Conservation (phyloP, 2,888 invertebrate species). For the Polymixis flavicincta region DNA sequence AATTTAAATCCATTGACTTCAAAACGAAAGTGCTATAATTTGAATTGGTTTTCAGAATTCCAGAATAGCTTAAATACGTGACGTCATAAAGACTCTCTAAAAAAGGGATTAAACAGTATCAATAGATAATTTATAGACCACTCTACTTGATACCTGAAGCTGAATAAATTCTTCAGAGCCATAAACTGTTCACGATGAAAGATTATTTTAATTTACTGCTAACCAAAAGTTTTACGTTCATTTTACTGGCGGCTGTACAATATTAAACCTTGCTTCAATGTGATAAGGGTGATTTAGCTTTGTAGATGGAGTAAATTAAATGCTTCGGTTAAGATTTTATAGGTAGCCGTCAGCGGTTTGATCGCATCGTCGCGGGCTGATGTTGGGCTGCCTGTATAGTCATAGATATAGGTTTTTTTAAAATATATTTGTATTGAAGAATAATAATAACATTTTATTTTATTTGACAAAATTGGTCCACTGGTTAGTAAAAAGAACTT, state of each 20-base stretch:
- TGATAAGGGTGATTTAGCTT: not conserved
- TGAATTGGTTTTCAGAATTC: too few species aligned
- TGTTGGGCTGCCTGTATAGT: constrained; percentile 10
- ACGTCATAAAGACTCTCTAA: constrained; percentile 31
- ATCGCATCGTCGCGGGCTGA: constrained; percentile 24
- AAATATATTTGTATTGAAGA: not conserved
- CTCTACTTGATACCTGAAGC: constrained; percentile 60
- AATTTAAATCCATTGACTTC: too few species aligned
- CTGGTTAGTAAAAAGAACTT: too few species aligned
- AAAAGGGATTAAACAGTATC: constrained; percentile 59
- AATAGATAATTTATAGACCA: constrained; percentile 66
- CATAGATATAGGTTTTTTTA: not conserved
- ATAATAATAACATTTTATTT: too few species aligned
- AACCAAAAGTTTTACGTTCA: constrained; percentile 54
- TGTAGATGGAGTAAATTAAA: constrained; percentile 33
- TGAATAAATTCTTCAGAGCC: constrained; percentile 58
- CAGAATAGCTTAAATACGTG: constrained; percentile 1
- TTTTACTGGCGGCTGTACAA: constrained; percentile 11
- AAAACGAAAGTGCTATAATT: too few species aligned
- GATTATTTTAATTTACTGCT: constrained; percentile 67
- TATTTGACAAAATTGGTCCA: too few species aligned
- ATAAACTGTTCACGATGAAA: constrained; percentile 61
- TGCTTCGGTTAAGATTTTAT: constrained; percentile 50
- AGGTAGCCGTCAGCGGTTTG: constrained; percentile 21
- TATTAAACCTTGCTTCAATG: constrained; percentile 16